A percentile compares a stretch with the other conserved stretches of the same genome.
phyloP scores from a whole-genome alignment of 2,888 invertebrate genomes.

The Scelioninae gen. 1 region DNA sequence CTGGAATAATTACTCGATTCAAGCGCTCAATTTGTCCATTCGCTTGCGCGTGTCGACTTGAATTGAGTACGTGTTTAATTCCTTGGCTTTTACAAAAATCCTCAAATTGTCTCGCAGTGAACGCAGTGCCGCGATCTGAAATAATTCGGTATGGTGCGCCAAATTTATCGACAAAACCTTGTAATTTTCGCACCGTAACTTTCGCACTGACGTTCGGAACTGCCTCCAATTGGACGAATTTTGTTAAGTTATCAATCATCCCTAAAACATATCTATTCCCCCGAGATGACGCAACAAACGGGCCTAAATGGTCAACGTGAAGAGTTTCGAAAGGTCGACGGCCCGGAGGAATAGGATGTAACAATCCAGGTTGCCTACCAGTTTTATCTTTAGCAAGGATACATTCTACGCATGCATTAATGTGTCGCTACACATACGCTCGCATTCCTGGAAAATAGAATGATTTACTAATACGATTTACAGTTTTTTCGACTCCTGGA shows the following conservation, averaged over 20 bases:
- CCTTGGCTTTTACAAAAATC: background rate
- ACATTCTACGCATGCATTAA: constrained; percentile 71
- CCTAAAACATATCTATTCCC: constrained; percentile 70
- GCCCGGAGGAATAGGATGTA: constrained; percentile 71
- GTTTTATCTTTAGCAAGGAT: constrained; percentile 52
- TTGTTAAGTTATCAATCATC: constrained; percentile 71
- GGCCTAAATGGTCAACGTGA: constrained; percentile 71
- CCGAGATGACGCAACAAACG: constrained; percentile 57
- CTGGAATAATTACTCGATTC: constrained; percentile 3
- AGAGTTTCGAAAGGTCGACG: constrained; percentile 20
- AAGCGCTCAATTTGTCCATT: constrained; percentile 1
- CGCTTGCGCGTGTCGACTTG: background rate
- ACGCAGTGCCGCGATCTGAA: background rate
- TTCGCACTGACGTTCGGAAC: constrained; percentile 16
- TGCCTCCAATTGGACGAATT: constrained; percentile 46
- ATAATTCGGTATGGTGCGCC: background rate
- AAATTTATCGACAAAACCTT: background rate
- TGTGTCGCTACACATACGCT: constrained; percentile 65
- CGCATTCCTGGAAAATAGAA: constrained; percentile 70
- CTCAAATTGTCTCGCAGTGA: background rate
- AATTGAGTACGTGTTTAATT: background rate
- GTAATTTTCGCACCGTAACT: constrained; percentile 32
- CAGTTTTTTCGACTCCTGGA: constrained; percentile 64
- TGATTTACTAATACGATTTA: constrained; percentile 37
- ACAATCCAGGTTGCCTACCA: constrained; percentile 65